Evolutionary conservation across 2,113 vertebrate genomes (phyloP).

Genomic region (Globicephala melas): DNA sequence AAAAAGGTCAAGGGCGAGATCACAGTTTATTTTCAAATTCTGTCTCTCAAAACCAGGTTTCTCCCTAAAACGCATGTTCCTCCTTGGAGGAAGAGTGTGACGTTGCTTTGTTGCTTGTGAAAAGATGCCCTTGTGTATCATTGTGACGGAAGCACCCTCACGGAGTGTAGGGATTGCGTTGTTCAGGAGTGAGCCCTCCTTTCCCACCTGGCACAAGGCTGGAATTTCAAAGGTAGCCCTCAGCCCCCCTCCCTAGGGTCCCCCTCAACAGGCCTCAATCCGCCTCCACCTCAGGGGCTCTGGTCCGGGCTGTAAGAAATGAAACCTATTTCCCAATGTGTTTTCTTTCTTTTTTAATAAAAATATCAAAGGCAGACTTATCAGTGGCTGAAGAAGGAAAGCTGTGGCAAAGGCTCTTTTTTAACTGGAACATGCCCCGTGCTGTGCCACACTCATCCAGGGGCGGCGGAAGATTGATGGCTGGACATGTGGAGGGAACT

Average conservation of each 20-base stretch:
- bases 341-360: constrained; percentile 84
- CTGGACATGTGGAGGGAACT: constrained; percentile 86
- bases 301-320: neutral
- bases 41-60: neutral
- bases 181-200: no score
- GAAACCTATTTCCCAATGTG: constrained; percentile 75
- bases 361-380: constrained; percentile 84
- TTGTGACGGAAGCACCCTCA: no score
- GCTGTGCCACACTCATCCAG: constrained; percentile 85
- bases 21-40: neutral
- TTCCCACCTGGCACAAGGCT: neutral
- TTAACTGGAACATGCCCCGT: constrained; percentile 84
- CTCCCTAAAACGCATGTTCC: neutral
- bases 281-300: constrained; percentile 41
- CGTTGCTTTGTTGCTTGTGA: neutral
- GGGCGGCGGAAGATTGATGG: constrained; percentile 86
- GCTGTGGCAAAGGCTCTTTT: constrained; percentile 80
- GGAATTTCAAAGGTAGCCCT: neutral
- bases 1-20: neutral
- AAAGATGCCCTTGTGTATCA: neutral
- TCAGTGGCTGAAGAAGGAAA: constrained; percentile 77
- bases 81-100: neutral
- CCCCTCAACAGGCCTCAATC: constrained; percentile 14
- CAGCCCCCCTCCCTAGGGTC: neutral
- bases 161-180: neutral